Percentiles rank a stretch among this genome's conserved stretches.
Evolutionary conservation across 2,797 vertebrate species (phyloP).

Genomic region (Eupleurogrammus muticus): DNA sequence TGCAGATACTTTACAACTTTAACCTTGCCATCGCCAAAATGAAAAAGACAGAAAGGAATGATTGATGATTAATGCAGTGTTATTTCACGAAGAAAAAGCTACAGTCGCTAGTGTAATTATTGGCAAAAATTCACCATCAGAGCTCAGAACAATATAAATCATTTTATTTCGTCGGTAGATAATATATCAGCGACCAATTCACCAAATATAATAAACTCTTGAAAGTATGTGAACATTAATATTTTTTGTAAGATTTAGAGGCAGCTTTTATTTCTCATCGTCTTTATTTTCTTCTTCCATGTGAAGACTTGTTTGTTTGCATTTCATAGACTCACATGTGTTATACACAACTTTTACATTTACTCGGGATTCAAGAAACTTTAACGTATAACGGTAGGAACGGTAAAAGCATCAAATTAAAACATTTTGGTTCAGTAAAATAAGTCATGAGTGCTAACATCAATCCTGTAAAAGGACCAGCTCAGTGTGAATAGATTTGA

Average conservation of each 20-base stretch:
- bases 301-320: too few species aligned
- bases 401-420: too few species aligned
- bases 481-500: too few species aligned
- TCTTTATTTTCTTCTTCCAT: background rate
- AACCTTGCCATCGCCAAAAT: background rate
- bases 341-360: too few species aligned
- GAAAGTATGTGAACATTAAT: background rate
- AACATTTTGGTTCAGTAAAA: too few species aligned
- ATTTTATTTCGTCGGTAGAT: background rate
- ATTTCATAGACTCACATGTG: too few species aligned
- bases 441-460: too few species aligned
- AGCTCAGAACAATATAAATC: background rate
- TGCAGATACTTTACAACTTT: background rate
- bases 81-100: background rate
- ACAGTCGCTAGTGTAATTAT: background rate
- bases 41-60: too few species aligned
- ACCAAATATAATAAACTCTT: background rate
- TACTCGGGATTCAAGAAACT: too few species aligned
- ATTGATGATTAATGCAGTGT: background rate
- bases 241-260: background rate
- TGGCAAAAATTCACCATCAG: background rate
- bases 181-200: background rate
- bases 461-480: too few species aligned
- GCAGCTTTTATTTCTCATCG: background rate
- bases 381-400: too few species aligned